Evolutionary conservation across 2,797 vertebrate genomes (phyloP), one percentile per base, ranked within the genome.

Genomic region (Leuciscus waleckii): DNA sequence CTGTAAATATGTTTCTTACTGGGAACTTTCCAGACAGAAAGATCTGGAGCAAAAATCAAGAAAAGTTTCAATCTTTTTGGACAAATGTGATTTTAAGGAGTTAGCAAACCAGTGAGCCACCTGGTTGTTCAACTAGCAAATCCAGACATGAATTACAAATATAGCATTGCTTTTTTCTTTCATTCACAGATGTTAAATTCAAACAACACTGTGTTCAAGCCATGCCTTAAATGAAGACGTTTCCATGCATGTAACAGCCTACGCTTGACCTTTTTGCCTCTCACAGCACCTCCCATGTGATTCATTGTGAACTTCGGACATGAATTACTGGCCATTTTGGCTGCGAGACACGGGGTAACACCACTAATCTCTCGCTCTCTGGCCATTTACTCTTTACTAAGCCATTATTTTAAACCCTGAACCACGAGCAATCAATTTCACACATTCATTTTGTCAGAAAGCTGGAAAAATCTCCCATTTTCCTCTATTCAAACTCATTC

Each of bases 341-440:
- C 90, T 88, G 88, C 89, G 89, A 92, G 88, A 93, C 91, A 91
- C 85, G 1, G 75, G 68, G 80, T 89, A 87, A 76, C 83, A 65
- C 82, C 90, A 89, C 91, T 91, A 93, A 94, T 93, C 90, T 91
- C 80, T 16, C 46, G 89, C 86, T n/a, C 86, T 92, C 90, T 56
- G 85, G 89, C 90, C 79, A 88, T 86, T 91, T 84, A 58, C 90
- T 83, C 87, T 91, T 37, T 37, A 37, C 37, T 88, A 86, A 79
- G 65, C 80, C 75, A 82, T 89, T 61, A 89, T 92, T 92, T 90
- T 90, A 78, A 90, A 92, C 90, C 91, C 88, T 46, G 41, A 46
- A 82, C 88, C 86, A 89, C 84, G 79, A 88, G 87, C 61, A 89
- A 91, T 91, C 23, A 35, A 90, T 92, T 92, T 92, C 81, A 85